Evolutionary conservation across 1,140 invertebrate genomes (phyloP), one percentile per base, ranked within the genome.

Genomic region (Halotydeus destructor): DNA sequence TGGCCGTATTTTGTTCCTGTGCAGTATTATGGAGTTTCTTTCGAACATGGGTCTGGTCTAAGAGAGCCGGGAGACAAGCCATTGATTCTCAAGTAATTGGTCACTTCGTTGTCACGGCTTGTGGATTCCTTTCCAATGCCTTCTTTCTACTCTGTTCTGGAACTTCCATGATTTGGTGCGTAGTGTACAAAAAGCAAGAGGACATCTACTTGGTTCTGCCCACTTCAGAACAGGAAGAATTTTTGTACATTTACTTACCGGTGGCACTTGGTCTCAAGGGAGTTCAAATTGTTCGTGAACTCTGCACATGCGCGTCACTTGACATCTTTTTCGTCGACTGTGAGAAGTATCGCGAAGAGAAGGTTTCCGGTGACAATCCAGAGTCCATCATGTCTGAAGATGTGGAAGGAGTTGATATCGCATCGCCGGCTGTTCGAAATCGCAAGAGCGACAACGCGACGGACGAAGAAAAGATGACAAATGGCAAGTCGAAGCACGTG

Each of bases 291-390:
- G 49, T 44, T 44, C 40, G 48, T n/a, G 36, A 46, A 19, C 25
- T 50, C 2, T 33, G 25, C 3, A 21, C 28, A n/a, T 14, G 23
- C 6, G 19, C 35, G 18, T 42, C 36, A 30, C 46, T 43, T 21
- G 74, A 82, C 52, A 69, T 85, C 32, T 84, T 88, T 57, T 72
- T 86, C 41, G 70, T 88, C 44, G 83, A 88, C 51, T 88, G 83
- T 82, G 83, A 88, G 58, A 4, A 36, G n/a, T 9, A 30, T 30
- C 6, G 12, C 6, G 19, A 36, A 22, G 24, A 26, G 21, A 38
- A 3, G n/a, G 14, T 19, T 36, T 49, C 28, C 35, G 49, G 22
- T 31, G 28, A 25, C 6, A 8, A 40, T n/a, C 18, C 5, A 11
- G 38, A 44, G 24, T 21, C 5, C 33, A 12, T 27, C 18, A 2